Evolutionary conservation across 2,113 vertebrate genomes (phyloP), one percentile per base, ranked within the genome.

Genomic region (Cephalophus harveyi): DNA sequence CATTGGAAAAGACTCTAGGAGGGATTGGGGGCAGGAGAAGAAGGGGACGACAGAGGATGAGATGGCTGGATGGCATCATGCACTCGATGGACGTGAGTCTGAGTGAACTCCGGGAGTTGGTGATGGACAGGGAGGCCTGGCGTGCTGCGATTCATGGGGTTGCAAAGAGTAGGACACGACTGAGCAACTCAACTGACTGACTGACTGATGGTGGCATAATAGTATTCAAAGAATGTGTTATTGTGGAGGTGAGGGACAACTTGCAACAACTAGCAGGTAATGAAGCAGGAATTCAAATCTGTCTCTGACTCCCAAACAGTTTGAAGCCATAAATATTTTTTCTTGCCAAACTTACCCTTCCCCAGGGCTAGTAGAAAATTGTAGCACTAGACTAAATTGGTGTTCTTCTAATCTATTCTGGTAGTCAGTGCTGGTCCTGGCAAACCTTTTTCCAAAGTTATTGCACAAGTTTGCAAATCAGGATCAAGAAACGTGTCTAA

Each of bases 391-490:
- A 88, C 28, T 85, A 50, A 87, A 50, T 52, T 85, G 27, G 15
- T 93, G n/a, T 92, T 89, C 84, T 87, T 97, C 83, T 90, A 40
- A 64, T 82, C 36, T 89, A 79, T 30, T 91, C 46, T 82, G 59
- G 10, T 46, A 48, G 85, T 87, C 55, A 81, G 12, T 84, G 46
- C 52, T 94, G 11, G 33, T 96, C n/a, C 50, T 94, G 30, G 59
- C 76, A 91, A 90, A 97, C 60, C 25, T 89, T 50, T 97, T 54
- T 91, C 36, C 36, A 83, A 90, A 88, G 59, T 97, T 94, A 84
- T 57, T 97, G 40, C n/a, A 62, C 48, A 91, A 74, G 40, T 92
- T 43, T 92, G 48, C 50, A 52, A 92, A 8, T 89, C 62, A 95
- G 57, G 67, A 94, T 84, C 40, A 96, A 90, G 62, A 96, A 93